Base-by-base conservation (phyloP, 1,140 invertebrate species). In the Camponotus vicinus region DNA sequence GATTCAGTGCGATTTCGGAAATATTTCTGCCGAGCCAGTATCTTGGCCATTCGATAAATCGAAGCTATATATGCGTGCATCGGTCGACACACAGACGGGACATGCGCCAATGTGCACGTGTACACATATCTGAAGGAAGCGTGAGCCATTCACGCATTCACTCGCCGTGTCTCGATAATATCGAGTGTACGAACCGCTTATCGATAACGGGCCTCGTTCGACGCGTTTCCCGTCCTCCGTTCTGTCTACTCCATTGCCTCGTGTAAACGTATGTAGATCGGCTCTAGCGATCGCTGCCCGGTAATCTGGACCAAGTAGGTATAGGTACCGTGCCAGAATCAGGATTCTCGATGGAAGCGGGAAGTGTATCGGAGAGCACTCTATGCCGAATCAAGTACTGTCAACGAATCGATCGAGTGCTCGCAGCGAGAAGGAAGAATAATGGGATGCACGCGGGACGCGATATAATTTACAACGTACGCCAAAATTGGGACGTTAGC, bases 301-400 rank as follows among this genome's bases (percentile, higher is more conserved):
- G 79, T 86, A 86, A 86, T 86, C 85, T 86, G 67, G 79, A 73
- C 85, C 55, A 86, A 86, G 79, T 86, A 84, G 85, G 78, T 86
- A 86, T 86, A 84, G 85, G 78, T 86, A 86, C 63, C 78, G 85
- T 82, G 79, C 34, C 57, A 71, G 85, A 79, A 83, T 83, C 85
- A 86, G 85, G 79, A 86, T 84, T 64, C 85, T 83, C 78, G 57
- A 82, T 83, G 79, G 66, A 64, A 84, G 67, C 42, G 69, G 79
- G 69, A 86, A 86, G 85, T 83, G 85, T 69, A 86, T 73, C 77
- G 27, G 61, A 83, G 77, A 45, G 79, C 79, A 73, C 78, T 86
- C 45, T 67, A 55, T 71, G 42, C 79, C 69, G 69, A 67, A 83
- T 83, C 66, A 69, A 69, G 85, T 49, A 82, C 45, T 71, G 77